These are phyloP conservation scores for Sphaerodactylus townsendi DNA, from an alignment of 2,113 vertebrate species.

Conservation along the genomic window DNA sequence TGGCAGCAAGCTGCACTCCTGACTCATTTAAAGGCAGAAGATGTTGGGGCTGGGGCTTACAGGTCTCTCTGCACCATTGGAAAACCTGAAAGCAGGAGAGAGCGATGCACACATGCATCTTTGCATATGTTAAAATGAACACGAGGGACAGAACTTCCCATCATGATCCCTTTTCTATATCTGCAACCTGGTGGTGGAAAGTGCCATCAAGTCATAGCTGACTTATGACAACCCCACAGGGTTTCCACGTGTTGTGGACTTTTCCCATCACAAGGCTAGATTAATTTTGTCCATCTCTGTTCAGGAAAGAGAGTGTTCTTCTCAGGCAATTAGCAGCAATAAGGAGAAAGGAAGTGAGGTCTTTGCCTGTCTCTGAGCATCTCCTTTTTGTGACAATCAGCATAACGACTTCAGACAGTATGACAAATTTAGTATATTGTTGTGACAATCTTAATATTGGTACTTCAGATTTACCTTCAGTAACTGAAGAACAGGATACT, in stretches of 20 bases:
- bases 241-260: background rate
- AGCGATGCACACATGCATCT: too few relatives aligned
- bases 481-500: slow-evolving; percentile 21
- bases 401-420: slow-evolving; percentile 62
- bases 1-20: too few relatives aligned
- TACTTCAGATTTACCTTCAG: slow-evolving; percentile 38
- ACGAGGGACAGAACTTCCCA: too few relatives aligned
- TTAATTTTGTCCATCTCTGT: slow-evolving; percentile 52
- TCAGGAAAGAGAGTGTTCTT: background rate
- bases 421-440: slow-evolving; percentile 52
- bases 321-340: slow-evolving; percentile 52
- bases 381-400: slow-evolving; percentile 51
- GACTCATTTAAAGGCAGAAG: too few relatives aligned
- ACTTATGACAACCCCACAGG: too few relatives aligned
- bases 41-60: too few relatives aligned
- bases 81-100: too few relatives aligned
- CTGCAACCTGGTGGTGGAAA: too few relatives aligned
- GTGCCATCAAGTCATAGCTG: too few relatives aligned
- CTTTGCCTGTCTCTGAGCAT: slow-evolving; percentile 61
- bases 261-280: slow-evolving; percentile 45
- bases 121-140: too few relatives aligned
- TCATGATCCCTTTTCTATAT: too few relatives aligned
- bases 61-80: too few relatives aligned
- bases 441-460: slow-evolving; percentile 50
- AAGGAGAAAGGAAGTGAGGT: slow-evolving; percentile 48